A percentile compares a stretch with the other conserved stretches of the same genome.
phyloP scores from a whole-genome alignment of 2,797 vertebrate species.

The Gephyroberyx darwinii region DNA sequence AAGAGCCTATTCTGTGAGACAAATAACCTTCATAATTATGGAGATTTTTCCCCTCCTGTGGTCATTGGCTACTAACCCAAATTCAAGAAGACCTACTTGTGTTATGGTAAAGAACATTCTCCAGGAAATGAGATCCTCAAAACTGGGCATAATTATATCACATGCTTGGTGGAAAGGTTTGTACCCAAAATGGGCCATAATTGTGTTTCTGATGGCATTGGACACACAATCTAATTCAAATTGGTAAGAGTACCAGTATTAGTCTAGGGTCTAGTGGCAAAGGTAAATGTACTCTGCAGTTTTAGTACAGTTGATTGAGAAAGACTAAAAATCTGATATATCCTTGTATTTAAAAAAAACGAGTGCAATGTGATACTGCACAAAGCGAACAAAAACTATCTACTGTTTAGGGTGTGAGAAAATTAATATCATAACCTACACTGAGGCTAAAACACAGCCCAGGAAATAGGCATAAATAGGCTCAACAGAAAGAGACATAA shows the following conservation, averaged over 20 bases:
- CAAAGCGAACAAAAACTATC: not conserved
- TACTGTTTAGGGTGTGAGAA: not conserved
- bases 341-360: too few species aligned
- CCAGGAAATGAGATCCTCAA: not conserved
- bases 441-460: not conserved
- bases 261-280: not conserved
- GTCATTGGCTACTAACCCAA: constrained; percentile 1
- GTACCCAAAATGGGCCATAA: too few species aligned
- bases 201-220: not conserved
- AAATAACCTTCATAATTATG: constrained; percentile 28
- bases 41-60: constrained; percentile 18
- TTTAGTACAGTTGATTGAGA: too few species aligned
- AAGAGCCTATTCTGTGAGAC: constrained; percentile 13
- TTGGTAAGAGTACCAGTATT: not conserved
- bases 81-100: not conserved
- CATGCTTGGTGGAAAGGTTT: not conserved
- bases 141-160: not conserved
- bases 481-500: constrained; percentile 1
- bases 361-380: not conserved
- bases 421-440: not conserved
- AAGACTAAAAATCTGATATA: too few species aligned
- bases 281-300: not conserved
- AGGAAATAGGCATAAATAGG: not conserved
- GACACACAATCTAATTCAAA: not conserved
- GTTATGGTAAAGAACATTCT: not conserved